Conservation (phyloP, 2,113 vertebrate species). For the Micronycteris hirsuta region DNA sequence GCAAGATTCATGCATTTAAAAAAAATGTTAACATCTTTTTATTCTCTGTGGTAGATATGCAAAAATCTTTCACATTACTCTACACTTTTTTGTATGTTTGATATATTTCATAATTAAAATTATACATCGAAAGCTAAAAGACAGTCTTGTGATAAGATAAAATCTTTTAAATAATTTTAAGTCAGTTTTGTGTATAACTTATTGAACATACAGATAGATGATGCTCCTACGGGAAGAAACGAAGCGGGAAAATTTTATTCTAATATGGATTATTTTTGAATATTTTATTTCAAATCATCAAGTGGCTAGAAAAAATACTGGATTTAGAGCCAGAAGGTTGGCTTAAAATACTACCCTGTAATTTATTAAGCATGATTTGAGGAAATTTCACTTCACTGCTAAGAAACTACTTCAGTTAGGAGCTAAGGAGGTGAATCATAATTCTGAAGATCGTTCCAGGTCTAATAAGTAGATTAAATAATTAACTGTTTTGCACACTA, state of each 20-base stretch:
- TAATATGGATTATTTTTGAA: not conserved
- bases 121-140: not conserved
- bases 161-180: not conserved
- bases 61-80: not conserved
- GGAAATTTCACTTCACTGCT: not conserved
- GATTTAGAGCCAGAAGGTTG: not conserved
- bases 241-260: not conserved
- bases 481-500: not conserved
- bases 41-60: not conserved
- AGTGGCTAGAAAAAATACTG: not conserved
- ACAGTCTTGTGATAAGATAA: not conserved
- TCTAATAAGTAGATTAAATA: not conserved
- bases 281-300: slow-evolving; percentile 30
- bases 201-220: not conserved
- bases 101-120: slow-evolving; percentile 26
- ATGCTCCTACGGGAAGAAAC: not conserved
- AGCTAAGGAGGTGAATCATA: not conserved
- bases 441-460: not conserved
- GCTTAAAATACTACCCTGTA: not conserved
- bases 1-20: not conserved
- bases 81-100: not conserved
- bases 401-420: not conserved
- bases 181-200: slow-evolving; percentile 7
- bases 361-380: not conserved
- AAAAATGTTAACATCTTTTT: not conserved